Base-by-base conservation (phyloP, 2,797 vertebrate genomes). In the Lutjanus argentimaculatus region DNA sequence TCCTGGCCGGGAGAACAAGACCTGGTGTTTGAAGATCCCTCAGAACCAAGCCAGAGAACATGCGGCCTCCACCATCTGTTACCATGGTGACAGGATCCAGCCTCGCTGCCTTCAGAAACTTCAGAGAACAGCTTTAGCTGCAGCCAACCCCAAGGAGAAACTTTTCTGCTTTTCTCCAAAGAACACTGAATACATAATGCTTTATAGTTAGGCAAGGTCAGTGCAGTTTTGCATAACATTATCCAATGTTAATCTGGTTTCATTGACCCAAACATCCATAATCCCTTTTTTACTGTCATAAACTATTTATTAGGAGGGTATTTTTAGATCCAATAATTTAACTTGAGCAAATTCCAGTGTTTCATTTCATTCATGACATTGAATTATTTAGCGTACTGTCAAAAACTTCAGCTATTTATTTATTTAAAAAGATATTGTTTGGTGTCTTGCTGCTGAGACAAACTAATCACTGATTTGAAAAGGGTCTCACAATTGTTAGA, bases 41-140 rank as follows among this genome's bases (percentile, higher is more conserved):
- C 58, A 64, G 36, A 84, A 77, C 53, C 56, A 11, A 67, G 64
- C 64, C 64, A 51, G 40, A 66, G 45, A 84, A 55, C 75, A 62
- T 80, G 63, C 9, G 6, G 74, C 69, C 46, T 71, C 57, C 62
- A 88, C 72, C 76, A 76, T 80, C 59, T 80, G 85, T 91, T 89
- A 69, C 76, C 80, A 90, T 87, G 81, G 82, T 51, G 66, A 88
- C 77, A 14, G 22, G 40, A 80, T 87, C 66, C 66, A 77, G 70
- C 81, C 72, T 77, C 4, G 1, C 64, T 63, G 75, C 62, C 45
- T 79, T 85, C 59, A 73, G 30, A 84, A 81, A 72, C 64, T 66
- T 75, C 46, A 75, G 62, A 62, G 30, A 72, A 40, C 55, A 62
- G 64, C 30, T 85, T 82, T 49, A 67, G 63, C 59, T 58, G 46